Evolutionary conservation across 2,113 vertebrate genomes (phyloP), one percentile per base, ranked within the genome.

Genomic region (Centrocercus urophasianus): DNA sequence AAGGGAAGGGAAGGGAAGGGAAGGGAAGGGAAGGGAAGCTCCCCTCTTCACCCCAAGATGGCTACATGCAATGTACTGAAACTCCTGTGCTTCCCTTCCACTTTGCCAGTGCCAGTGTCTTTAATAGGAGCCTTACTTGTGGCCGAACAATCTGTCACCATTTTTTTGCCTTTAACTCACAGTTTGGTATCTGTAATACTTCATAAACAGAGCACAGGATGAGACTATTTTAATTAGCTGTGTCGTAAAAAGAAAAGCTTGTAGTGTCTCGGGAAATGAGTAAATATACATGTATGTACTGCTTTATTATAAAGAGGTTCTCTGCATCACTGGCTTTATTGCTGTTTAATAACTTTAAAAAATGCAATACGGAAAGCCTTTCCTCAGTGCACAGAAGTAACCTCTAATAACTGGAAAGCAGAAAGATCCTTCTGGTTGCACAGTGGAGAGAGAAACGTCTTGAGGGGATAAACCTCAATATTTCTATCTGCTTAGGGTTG

Each of bases 161-260:
- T 64, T 71, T 43, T 10, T 60, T 66, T 42, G 28, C 72, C 64
- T 73, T 89, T 45, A 75, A 4, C 36, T 75, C 12, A 16, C 11
- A 28, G 34, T 65, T 72, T 34, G 61, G 14, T 79, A 50, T 59
- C 40, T 89, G 54, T 30, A 85, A 9, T 85, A 56, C 16, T 27
- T 96, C 82, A 79, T 11, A 90, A 73, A 60, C 13, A 70, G 72
- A 70, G 50, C 20, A 63, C 0, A 2, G 82, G 67, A 73, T 45
- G 30, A 87, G 78, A 40, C 54, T 76, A 36, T 43, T 93, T 91
- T 85, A 96, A 95, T 96, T 93, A 93, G 48, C 48, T 80, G 27
- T 70, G 34, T 32, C 36, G 32, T 45, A 25, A 94, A 91, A 70
- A 61, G 22, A 36, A 63, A 66, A 67, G 14, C 3, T 80, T 89